A percentile compares a stretch with the other conserved stretches of the same genome.
Evolutionary conservation across 92 coral and sea anemone genomes (phyloP).

Genomic region (Parazoanthus darwini): DNA sequence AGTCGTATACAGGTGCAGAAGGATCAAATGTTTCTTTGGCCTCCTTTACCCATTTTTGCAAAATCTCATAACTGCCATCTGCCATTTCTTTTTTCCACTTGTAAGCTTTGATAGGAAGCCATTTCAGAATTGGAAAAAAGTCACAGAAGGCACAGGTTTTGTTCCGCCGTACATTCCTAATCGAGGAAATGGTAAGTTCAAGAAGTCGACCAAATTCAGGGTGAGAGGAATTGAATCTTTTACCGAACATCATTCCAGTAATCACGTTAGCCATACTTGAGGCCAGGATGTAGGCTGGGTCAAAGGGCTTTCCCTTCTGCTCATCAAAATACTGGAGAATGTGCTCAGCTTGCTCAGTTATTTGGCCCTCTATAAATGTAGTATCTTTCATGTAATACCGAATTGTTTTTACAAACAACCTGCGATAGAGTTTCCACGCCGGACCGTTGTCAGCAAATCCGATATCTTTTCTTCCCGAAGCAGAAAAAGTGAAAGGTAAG

Average conservation of each 20-base stretch:
- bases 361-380: too few species aligned
- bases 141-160: slow-evolving; percentile 6
- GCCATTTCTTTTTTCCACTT: slow-evolving; percentile 19
- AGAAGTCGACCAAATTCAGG: slow-evolving; percentile 47
- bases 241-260: slow-evolving; percentile 42
- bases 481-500: too few species aligned
- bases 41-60: background rate
- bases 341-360: too few species aligned
- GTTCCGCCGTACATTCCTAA: slow-evolving; percentile 9
- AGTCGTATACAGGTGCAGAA: slow-evolving; percentile 5
- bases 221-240: slow-evolving; percentile 36
- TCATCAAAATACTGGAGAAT: too few species aligned
- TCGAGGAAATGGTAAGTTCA: background rate
- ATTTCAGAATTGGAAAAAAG: slow-evolving; percentile 36
- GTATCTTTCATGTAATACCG: too few species aligned
- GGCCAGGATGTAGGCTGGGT: slow-evolving; percentile 6
- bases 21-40: slow-evolving; percentile 12
- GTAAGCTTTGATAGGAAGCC: slow-evolving; percentile 42
- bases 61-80: background rate
- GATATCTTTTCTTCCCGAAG: too few species aligned
- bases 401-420: too few species aligned
- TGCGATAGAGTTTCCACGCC: too few species aligned
- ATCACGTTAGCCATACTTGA: slow-evolving; percentile 51
- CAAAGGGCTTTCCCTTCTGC: too few species aligned
- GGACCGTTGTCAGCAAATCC: too few species aligned